These are phyloP conservation scores for Caenorhabditis tropicalis DNA, from an alignment of 1,140 invertebrate genomes.

Conservation along the genomic window DNA sequence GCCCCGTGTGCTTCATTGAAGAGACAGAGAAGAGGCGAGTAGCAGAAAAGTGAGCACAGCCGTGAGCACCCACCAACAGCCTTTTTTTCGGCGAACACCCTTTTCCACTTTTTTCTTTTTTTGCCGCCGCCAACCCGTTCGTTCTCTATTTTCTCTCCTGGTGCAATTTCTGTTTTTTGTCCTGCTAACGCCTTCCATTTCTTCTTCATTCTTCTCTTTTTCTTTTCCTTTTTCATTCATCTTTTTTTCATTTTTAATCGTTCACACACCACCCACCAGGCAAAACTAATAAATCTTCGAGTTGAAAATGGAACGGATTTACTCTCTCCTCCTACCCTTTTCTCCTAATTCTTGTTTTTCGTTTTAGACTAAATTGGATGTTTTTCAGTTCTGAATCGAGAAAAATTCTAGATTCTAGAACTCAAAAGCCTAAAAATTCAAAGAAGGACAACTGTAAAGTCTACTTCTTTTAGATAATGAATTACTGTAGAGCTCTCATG, in stretches of 20 bases:
- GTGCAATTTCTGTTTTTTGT: not conserved
- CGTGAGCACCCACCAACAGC: not conserved
- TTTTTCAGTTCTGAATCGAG: no score
- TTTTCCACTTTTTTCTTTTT: not conserved
- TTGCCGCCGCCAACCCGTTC: not conserved
- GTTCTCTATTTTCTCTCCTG: not conserved
- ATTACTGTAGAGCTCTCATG: no score
- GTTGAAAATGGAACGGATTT: no score
- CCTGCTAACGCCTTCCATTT: not conserved
- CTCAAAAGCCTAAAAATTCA: no score
- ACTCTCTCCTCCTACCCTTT: no score
- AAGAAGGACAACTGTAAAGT: no score
- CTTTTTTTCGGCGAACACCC: constrained; percentile 40
- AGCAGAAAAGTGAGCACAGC: constrained; percentile 16
- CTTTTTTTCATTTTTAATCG: not conserved
- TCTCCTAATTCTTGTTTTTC: not conserved
- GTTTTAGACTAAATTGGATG: no score
- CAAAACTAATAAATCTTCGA: no score
- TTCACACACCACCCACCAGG: not conserved
- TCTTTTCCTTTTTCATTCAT: not conserved
- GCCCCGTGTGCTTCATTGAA: constrained; percentile 8
- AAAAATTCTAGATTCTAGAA: no score
- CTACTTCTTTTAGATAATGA: no score
- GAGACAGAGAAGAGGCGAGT: not conserved
- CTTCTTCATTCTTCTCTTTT: not conserved